Base-by-base conservation (phyloP, 2,888 invertebrate species). In the Ichneumon xanthorius region DNA sequence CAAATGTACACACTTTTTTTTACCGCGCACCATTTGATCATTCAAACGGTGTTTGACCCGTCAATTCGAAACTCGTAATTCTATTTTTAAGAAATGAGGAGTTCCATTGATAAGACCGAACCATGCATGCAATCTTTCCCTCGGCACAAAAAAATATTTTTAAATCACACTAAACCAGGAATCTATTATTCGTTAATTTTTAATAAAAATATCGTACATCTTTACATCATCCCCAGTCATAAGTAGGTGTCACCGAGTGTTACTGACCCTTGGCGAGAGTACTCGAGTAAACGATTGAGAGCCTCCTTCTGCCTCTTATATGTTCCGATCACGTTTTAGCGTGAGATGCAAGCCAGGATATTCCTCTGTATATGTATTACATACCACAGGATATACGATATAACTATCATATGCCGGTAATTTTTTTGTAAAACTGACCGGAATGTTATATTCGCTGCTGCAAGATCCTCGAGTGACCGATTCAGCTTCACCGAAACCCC, bases 401-500 rank as follows among this genome's bases (percentile, higher is more conserved):
- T n/a, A 33, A 30, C 63, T 16, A 30, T 37, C 63, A 7, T 30
- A 26, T 6, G 37, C 30, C 63, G n/a, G 30, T 33, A 63, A 63
- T 30, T 63, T 33, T 26, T 33, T 40, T 30, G 45, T 40, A 30
- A 33, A 63, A 30, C 63, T 61, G 30, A 26, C 16, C 61, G 30
- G 5, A 26, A 26, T 26, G 61, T 16, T 58, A 26, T 22, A 26
- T n/a, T 26, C 14, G 75, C 71, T 40, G 45, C 37, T 58, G 26
- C 45, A 22, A 53, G 68, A 19, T 19, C 40, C 45, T 14, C 48
- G 50, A 22, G 37, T n/a, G 50, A n/a, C 40, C 45, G 50, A 37
- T 22, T 75, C 80, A 68, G 77, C 71, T 80, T 81, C 80, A 84
- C 53, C 61, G 33, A 83, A 85, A 75, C 72, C 85, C 79, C 72